phyloP scores from a whole-genome alignment of 2,797 vertebrate genomes.

The Cyclura pinguis region DNA sequence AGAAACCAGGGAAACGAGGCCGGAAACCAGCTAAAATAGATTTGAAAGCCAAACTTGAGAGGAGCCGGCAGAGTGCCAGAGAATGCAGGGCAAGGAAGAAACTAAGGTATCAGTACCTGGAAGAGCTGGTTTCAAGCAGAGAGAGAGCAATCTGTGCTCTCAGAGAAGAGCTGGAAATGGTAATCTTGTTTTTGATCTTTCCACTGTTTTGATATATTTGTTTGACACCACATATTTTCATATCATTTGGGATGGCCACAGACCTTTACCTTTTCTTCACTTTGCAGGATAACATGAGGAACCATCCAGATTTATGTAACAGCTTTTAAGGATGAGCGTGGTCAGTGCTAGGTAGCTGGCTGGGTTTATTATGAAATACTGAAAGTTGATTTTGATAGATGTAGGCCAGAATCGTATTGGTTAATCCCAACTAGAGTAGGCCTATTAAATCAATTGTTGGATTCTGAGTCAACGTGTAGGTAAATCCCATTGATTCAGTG shows the following conservation, averaged over 20 bases:
- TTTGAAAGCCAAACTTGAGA: constrained; percentile 96
- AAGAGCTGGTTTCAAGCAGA: constrained; percentile 95
- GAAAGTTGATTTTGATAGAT: background rate
- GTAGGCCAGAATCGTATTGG: no score
- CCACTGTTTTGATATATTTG: background rate
- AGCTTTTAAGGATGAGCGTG: background rate
- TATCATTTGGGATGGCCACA: no score
- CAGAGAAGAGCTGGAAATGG: constrained; percentile 97
- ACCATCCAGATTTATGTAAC: background rate
- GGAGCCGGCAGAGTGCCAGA: constrained; percentile 95
- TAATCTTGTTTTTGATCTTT: constrained; percentile 63
- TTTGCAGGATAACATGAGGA: background rate
- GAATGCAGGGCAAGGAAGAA: constrained; percentile 96
- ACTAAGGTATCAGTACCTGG: constrained; percentile 95
- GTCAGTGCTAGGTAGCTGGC: background rate
- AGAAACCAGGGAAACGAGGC: constrained; percentile 96
- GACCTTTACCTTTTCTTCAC: background rate
- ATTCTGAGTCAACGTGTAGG: no score
- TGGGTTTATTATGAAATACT: background rate
- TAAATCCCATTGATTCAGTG: no score
- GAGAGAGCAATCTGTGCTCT: constrained; percentile 96
- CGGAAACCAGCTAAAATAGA: constrained; percentile 97
- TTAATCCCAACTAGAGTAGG: no score
- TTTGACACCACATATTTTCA: background rate
- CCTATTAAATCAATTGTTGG: no score